A percentile compares a stretch with the other conserved stretches of the same genome.
phyloP scores from a whole-genome alignment of 2,888 invertebrate species.

The Cylindroiulus punctatus region DNA sequence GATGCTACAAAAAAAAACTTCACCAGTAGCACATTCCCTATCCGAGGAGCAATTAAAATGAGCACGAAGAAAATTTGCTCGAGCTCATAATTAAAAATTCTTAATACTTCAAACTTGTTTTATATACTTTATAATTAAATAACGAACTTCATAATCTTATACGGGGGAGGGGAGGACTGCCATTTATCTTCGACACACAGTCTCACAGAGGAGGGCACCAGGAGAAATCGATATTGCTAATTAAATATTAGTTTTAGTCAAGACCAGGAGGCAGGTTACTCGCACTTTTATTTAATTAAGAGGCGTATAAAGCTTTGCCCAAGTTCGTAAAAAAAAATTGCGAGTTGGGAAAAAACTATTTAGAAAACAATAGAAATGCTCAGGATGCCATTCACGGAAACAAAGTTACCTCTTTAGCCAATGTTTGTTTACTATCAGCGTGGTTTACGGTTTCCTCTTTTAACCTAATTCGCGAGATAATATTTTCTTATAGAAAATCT shows the following conservation, averaged over 20 bases:
- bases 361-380: not conserved
- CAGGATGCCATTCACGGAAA: not conserved
- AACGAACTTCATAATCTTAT: conserved; percentile 26
- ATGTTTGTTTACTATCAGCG: conserved; percentile 22
- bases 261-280: conserved; percentile 22
- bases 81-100: conserved; percentile 32
- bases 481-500: conserved; percentile 32
- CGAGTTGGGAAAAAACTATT: no score
- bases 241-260: conserved; percentile 26
- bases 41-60: not conserved
- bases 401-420: not conserved
- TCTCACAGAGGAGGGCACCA: conserved; percentile 21
- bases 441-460: conserved; percentile 13
- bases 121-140: conserved; percentile 32
- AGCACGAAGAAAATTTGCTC: not conserved
- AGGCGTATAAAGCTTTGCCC: not conserved
- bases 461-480: conserved; percentile 25
- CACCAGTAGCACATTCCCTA: not conserved
- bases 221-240: conserved; percentile 19
- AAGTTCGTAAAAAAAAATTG: not conserved
- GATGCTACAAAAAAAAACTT: not conserved
- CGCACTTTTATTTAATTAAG: conserved; percentile 3
- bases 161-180: conserved; percentile 14
- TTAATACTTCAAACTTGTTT: conserved; percentile 26
- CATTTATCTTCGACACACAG: conserved; percentile 13